A percentile compares a stretch with the other conserved stretches of the same genome.
Evolutionary conservation across 2,888 invertebrate genomes (phyloP).

Genomic region (Anthrax anthrax): DNA sequence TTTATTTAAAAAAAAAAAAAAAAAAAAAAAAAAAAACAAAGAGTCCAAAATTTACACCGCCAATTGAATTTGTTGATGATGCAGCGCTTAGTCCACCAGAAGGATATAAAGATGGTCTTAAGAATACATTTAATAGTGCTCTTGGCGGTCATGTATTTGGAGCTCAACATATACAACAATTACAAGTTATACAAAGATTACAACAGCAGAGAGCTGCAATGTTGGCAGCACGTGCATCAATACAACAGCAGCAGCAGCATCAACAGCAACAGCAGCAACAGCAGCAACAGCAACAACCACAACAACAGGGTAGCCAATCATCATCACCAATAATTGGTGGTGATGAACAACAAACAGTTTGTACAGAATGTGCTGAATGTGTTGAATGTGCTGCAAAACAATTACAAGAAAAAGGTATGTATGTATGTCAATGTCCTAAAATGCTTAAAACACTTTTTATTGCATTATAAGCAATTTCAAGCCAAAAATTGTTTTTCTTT

Average conservation of each 20-base stretch:
- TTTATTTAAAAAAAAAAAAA: no score
- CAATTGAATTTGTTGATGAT: slow-evolving; percentile 59
- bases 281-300: slow-evolving; percentile 4
- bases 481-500: no score
- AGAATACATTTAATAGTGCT: slow-evolving; percentile 43
- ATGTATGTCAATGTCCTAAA: no score
- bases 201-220: slow-evolving; percentile 42
- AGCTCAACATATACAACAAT: slow-evolving; percentile 45
- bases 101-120: slow-evolving; percentile 74
- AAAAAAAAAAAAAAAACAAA: no score
- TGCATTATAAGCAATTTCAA: no score
- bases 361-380: slow-evolving; percentile 35
- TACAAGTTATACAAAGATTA: slow-evolving; percentile 48
- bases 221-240: slow-evolving; percentile 15
- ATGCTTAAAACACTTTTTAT: no score
- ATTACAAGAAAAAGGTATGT: slow-evolving; percentile 12
- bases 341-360: slow-evolving; percentile 17
- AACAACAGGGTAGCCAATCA: slow-evolving; percentile 6
- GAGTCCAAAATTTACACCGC: slow-evolving; percentile 49
- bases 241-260: slow-evolving; percentile 9
- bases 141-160: slow-evolving; percentile 49
- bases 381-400: slow-evolving; percentile 33
- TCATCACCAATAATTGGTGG: neutral
- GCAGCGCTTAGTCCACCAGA: slow-evolving; percentile 83
- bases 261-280: neutral